These are phyloP conservation scores for Zapus hudsonius DNA, from an alignment of 2,113 vertebrate species.

Conservation along the genomic window DNA sequence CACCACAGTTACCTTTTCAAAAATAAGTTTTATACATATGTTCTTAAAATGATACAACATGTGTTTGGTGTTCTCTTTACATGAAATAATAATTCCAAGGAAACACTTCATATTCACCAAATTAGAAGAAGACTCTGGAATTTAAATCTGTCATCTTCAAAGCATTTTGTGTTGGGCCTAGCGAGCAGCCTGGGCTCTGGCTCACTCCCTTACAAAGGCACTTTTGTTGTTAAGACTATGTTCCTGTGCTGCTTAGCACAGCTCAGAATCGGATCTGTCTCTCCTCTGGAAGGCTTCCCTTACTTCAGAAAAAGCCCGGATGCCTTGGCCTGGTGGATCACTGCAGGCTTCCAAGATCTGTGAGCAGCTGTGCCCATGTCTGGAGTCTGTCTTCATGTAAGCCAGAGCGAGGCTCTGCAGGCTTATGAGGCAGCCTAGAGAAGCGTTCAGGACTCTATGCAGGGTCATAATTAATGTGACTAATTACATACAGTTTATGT, in stretches of 20 bases:
- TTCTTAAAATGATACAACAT: not conserved
- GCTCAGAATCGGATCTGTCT: constrained; percentile 20
- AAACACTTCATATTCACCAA: not conserved
- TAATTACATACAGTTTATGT: not conserved
- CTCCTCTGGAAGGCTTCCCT: constrained; percentile 35
- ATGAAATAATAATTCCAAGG: not conserved
- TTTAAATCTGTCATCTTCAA: constrained; percentile 63
- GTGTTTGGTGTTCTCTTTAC: not conserved
- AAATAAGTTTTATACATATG: not conserved
- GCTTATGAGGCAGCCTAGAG: constrained; percentile 12
- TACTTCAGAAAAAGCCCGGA: constrained; percentile 41
- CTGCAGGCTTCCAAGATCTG: not conserved
- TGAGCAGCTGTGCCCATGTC: not conserved
- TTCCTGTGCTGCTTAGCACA: not conserved
- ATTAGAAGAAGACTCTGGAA: constrained; percentile 63
- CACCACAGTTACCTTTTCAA: not conserved
- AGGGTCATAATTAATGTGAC: not conserved
- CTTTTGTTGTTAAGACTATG: constrained; percentile 40
- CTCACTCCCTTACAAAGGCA: constrained; percentile 25
- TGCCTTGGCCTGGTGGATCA: constrained; percentile 20
- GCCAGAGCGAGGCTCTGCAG: not conserved
- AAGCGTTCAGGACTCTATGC: not conserved
- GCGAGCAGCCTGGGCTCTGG: constrained; percentile 51
- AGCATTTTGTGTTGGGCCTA: constrained; percentile 44
- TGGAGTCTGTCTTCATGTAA: constrained; percentile 30